phyloP scores from a whole-genome alignment of 2,888 invertebrate genomes.

The Furcula furcula region DNA sequence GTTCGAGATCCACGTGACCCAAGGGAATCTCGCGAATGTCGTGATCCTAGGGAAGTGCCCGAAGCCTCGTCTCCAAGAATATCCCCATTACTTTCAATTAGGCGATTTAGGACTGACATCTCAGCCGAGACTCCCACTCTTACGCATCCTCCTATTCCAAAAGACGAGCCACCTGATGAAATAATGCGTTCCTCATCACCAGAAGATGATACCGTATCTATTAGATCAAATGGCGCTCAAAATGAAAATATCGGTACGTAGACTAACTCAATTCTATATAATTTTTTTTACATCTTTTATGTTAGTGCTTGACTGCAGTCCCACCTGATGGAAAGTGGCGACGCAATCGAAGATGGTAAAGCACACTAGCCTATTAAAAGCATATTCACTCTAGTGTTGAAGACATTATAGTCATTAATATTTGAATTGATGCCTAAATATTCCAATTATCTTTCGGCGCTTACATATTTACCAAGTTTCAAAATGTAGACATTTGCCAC shows the following conservation, averaged over 20 bases:
- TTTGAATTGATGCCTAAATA: no score
- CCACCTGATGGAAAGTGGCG: no score
- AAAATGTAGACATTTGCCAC: no score
- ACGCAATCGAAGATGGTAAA: no score
- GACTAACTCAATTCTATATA: no score
- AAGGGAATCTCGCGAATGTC: slow-evolving; percentile 54
- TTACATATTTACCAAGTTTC: no score
- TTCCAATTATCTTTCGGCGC: no score
- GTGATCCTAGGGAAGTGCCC: slow-evolving; percentile 61
- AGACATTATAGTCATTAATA: no score
- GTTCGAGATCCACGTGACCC: slow-evolving; percentile 51
- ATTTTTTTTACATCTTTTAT: no score
- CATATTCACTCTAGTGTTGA: no score
- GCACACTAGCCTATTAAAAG: no score
- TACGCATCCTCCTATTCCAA: slow-evolving; percentile 76
- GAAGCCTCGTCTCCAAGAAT: slow-evolving; percentile 75
- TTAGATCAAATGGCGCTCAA: slow-evolving; percentile 77
- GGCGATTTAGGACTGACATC: slow-evolving; percentile 68
- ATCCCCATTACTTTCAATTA: slow-evolving; percentile 72
- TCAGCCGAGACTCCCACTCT: slow-evolving; percentile 58
- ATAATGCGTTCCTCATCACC: slow-evolving; percentile 79
- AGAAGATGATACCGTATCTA: slow-evolving; percentile 81
- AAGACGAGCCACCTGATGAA: slow-evolving; percentile 79
- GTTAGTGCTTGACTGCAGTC: no score
- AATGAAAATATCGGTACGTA: slow-evolving; percentile 79